Conservation (phyloP, 2,113 vertebrate species). For the Anser cygnoides region DNA sequence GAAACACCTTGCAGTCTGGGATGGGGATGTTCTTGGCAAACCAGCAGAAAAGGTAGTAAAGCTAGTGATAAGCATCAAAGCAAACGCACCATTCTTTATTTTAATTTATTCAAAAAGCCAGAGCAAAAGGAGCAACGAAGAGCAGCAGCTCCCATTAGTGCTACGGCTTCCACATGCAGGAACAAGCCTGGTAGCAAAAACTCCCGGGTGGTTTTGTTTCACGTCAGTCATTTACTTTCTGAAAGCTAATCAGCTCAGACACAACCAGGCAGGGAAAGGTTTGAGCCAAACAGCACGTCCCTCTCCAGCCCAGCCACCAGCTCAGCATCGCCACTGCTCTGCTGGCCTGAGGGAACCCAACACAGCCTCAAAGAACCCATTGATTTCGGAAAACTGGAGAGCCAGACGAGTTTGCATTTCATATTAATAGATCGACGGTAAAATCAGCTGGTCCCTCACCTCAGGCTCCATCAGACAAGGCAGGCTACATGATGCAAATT, state of each 20-base stretch:
- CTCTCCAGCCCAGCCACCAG: neutral
- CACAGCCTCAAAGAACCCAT: neutral
- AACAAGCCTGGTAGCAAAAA: neutral
- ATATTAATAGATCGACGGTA: neutral
- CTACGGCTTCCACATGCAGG: neutral
- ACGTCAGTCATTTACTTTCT: neutral
- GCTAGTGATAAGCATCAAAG: neutral
- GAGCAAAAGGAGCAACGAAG: neutral
- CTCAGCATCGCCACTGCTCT: neutral
- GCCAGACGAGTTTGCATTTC: neutral
- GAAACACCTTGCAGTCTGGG: neutral
- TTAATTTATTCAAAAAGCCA: neutral
- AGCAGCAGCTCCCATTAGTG: neutral
- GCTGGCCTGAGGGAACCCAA: neutral
- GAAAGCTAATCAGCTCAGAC: neutral
- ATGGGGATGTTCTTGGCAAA: neutral
- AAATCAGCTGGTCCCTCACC: neutral
- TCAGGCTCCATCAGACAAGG: neutral
- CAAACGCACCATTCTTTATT: neutral
- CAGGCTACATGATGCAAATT: neutral
- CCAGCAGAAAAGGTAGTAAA: neutral
- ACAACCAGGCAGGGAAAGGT: neutral
- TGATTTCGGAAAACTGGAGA: neutral
- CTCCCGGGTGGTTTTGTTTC: neutral
- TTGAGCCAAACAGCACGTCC: rapidly evolving